A percentile compares a stretch with the other conserved stretches of the same genome.
These are phyloP conservation scores for Coelinius sp. DNA, from an alignment of 2,888 invertebrate genomes.

Conservation along the genomic window DNA sequence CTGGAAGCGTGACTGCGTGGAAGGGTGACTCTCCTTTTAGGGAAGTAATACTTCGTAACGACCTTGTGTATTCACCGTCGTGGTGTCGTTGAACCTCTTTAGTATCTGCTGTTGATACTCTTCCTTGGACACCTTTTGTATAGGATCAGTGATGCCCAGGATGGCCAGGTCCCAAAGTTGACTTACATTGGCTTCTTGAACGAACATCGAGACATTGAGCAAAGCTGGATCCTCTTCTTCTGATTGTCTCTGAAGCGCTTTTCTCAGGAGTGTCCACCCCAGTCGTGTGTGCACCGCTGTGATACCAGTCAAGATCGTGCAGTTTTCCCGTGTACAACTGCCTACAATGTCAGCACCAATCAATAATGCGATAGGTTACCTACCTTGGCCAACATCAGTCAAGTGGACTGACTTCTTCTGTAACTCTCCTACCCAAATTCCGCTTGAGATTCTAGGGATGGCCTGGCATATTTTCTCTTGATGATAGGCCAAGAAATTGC, in stretches of 20 bases:
- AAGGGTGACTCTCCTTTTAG: slow-evolving; percentile 58
- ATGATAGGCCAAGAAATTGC: too few relatives aligned
- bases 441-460: too few relatives aligned
- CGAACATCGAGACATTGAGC: slow-evolving; percentile 44
- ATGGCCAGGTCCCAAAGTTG: slow-evolving; percentile 59
- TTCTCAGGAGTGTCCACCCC: slow-evolving; percentile 56
- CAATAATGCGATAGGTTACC: slow-evolving; percentile 44
- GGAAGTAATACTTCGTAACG: slow-evolving; percentile 60
- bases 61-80: slow-evolving; percentile 39
- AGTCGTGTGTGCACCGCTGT: slow-evolving; percentile 53
- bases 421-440: too few relatives aligned
- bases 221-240: slow-evolving; percentile 31
- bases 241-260: too few relatives aligned
- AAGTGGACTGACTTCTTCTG: not conserved
- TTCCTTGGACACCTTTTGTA: slow-evolving; percentile 46
- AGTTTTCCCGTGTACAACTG: slow-evolving; percentile 49
- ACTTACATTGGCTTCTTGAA: slow-evolving; percentile 45
- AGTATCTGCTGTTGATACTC: slow-evolving; percentile 47
- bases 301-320: slow-evolving; percentile 32
- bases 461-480: too few relatives aligned
- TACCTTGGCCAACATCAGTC: not conserved
- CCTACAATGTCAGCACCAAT: slow-evolving; percentile 54
- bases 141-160: slow-evolving; percentile 54
- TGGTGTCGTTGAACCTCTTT: slow-evolving; percentile 54
- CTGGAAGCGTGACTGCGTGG: too few relatives aligned